phyloP scores from a whole-genome alignment of 2,888 invertebrate species.

The Stenotaenia linearis region DNA sequence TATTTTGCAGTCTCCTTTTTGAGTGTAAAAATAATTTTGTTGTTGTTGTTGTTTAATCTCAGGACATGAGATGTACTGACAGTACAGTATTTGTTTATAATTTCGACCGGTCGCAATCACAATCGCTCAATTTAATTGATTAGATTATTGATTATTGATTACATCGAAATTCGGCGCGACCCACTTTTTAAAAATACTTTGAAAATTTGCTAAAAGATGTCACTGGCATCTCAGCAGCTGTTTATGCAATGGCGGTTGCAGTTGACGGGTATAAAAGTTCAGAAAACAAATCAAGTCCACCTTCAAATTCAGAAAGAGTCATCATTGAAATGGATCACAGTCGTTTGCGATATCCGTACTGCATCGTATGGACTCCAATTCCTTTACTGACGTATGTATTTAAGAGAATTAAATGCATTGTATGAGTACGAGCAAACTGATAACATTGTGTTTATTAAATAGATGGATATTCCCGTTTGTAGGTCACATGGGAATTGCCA shows the following conservation, averaged over 20 bases:
- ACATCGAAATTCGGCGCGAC: background rate
- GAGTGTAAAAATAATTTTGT: no score
- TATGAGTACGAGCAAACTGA: background rate
- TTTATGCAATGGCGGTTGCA: background rate
- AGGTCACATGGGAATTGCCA: conserved; percentile 96
- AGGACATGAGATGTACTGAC: no score
- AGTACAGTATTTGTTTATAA: no score
- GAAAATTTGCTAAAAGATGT: background rate
- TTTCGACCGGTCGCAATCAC: no score
- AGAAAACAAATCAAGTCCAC: background rate
- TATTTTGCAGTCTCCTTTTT: no score
- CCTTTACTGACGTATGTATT: conserved; percentile 72
- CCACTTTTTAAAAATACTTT: background rate
- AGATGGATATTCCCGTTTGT: conserved; percentile 95
- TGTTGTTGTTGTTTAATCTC: no score
- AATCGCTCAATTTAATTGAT: no score
- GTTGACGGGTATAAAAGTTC: background rate
- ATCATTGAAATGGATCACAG: conserved; percentile 44
- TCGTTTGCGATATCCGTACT: conserved; percentile 67
- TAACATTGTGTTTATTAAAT: conserved; percentile 41
- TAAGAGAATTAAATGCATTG: background rate
- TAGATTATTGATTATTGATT: no score
- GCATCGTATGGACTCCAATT: conserved; percentile 95
- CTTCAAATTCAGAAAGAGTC: background rate
- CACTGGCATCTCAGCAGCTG: background rate